Evolutionary conservation across 2,797 vertebrate species (phyloP), one percentile per base, ranked within the genome.

Genomic region (Spondyliosoma cantharus): DNA sequence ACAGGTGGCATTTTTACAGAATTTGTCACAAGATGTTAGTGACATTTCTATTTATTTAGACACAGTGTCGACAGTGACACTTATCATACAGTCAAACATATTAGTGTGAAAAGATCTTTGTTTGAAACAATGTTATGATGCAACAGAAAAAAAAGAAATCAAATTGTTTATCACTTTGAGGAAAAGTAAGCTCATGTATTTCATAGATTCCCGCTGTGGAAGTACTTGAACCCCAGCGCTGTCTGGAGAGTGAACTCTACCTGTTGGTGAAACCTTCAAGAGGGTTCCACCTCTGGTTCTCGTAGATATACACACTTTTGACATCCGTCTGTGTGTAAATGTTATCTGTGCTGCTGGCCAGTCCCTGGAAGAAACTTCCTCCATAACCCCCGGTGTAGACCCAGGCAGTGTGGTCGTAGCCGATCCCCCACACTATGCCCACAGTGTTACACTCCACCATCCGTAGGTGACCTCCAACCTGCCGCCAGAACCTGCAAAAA

Each of bases 261-360:
- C 96, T 97, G 95, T 95, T 96, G 84, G 96, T 97, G 85, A 99
- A 99, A 74, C 98, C 98, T 0, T 96, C 96, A 81, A 99, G 96
- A 0, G 98, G 98, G 87, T 99, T 99, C 98, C 98, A 99, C 57
- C 98, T 96, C 86, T 99, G 98, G 91, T 99, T 99, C 94, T 99
- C 98, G 2, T 98, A 99, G 88, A 99, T 97, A 88, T 95, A 95
- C 80, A 99, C 92, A 2, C 94, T 96, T 92, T 97, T 99, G 73
- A 97, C 94, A 3, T 99, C 98, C 0, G 96, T 96, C 93, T 99
- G 98, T 0, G 95, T 94, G 64, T 96, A 95, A 85, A 97, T 96
- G 77, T 96, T 96, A 67, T 98, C 96, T 5, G 95, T 95, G 78
- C 97, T 97, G 86, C 96, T 96, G 84, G 95, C 92, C 89, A 98